Evolutionary conservation across 2,888 invertebrate genomes (phyloP).

Genomic region (Elgonia sp.): DNA sequence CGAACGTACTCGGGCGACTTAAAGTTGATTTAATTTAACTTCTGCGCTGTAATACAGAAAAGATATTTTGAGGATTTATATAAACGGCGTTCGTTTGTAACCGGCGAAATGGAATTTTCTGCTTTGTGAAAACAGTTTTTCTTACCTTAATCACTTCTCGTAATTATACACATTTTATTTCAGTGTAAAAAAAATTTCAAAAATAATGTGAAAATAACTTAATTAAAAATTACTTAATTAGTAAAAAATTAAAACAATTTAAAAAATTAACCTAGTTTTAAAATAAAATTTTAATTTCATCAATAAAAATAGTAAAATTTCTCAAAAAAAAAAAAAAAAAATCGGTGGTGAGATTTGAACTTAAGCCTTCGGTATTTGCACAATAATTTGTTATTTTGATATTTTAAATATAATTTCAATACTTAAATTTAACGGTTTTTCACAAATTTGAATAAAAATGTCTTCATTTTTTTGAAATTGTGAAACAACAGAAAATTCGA

Average conservation of each 20-base stretch:
- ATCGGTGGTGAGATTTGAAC: too few species aligned
- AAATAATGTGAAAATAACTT: neutral
- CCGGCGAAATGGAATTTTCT: neutral
- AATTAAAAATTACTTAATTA: too few species aligned
- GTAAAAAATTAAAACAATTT: too few species aligned
- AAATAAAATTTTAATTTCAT: too few species aligned
- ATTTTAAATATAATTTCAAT: too few species aligned
- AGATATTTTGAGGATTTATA: slow-evolving; percentile 71
- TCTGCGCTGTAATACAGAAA: slow-evolving; percentile 67
- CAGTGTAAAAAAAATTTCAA: neutral
- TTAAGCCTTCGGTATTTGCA: too few species aligned
- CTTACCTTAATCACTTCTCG: slow-evolving; percentile 41
- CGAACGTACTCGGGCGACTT: slow-evolving; percentile 69
- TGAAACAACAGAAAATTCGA: neutral
- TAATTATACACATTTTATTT: slow-evolving; percentile 31
- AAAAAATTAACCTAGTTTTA: too few species aligned
- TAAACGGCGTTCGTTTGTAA: slow-evolving; percentile 50
- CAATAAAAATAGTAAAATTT: too few species aligned
- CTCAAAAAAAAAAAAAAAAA: too few species aligned
- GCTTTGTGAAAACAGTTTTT: slow-evolving; percentile 50
- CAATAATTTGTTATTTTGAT: too few species aligned
- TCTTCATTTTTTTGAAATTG: neutral
- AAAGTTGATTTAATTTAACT: slow-evolving; percentile 75
- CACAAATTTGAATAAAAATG: too few species aligned
- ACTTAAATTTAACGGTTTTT: too few species aligned